Conservation (phyloP, 2,888 invertebrate species). For the Nowickia ferox region DNA sequence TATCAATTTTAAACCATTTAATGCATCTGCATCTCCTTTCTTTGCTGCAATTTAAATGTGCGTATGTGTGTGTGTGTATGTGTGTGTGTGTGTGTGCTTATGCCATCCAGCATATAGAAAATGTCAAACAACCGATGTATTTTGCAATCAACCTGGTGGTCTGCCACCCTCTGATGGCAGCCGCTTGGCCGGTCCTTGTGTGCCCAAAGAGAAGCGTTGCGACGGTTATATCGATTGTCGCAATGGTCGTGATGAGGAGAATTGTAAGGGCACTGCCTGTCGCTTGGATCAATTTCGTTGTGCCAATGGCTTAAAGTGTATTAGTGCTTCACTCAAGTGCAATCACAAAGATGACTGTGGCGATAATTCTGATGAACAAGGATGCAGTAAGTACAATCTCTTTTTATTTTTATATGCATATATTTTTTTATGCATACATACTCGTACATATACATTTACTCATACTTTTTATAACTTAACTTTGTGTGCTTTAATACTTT, state of each 20-base stretch:
- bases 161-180: constrained; percentile 84
- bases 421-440: not conserved
- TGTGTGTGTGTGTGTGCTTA: not conserved
- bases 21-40: constrained; percentile 3
- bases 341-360: constrained; percentile 96
- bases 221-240: constrained; percentile 96
- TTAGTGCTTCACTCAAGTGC: constrained; percentile 90
- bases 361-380: constrained; percentile 94
- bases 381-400: constrained; percentile 89
- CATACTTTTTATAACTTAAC: constrained; percentile 1
- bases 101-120: constrained; percentile 90
- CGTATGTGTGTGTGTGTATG: not conserved
- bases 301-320: constrained; percentile 90
- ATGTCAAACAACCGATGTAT: constrained; percentile 94
- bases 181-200: constrained; percentile 89
- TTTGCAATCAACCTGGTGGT: constrained; percentile 89
- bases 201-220: constrained; percentile 94
- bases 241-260: constrained; percentile 91
- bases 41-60: constrained; percentile 2
- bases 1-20: not conserved
- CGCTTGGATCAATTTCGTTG: constrained; percentile 94
- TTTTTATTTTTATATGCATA: constrained; percentile 2
- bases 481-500: constrained; percentile 33
- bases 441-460: not conserved
- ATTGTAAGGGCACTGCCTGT: constrained; percentile 89